Evolutionary conservation across 2,888 invertebrate species (phyloP), one percentile per base, ranked within the genome.

Genomic region (Clostera curtula): DNA sequence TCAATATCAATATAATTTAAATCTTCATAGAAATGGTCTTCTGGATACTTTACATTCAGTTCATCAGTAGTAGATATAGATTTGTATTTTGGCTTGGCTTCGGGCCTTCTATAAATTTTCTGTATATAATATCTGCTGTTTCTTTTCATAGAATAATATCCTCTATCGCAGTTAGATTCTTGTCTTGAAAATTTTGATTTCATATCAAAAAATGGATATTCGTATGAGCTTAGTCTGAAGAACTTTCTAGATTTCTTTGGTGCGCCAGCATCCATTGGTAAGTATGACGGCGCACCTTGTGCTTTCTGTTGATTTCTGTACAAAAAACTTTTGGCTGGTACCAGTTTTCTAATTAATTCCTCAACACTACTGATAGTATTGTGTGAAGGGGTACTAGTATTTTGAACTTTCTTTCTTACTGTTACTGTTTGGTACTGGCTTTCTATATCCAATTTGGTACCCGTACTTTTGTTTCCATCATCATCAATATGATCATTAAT

Each of bases 1-100:
- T 54, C 44, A 1, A 69, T 45, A 12, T 79, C 75, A 39, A 68
- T 71, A 17, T 80, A 79, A 40, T 70, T 72, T 1, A 82, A 43
- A 29, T 82, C 83, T 62, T 83, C 83, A 24, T 82, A 83, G 17
- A 82, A 68, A 47, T 83, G 83, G 20, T 83, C 83, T 25, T 80
- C 82, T 2, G 62, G 36, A 14, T 54, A 46, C 33, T 63, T 66
- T n/a, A 65, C 64, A 16, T 40, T 50, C 0, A 62, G 19, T 32
- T 74, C 72, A 31, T 76, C 72, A 8, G 66, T 36, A 6, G 62
- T 52, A 3, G 69, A 53, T 19, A 76, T 31, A 8, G 77, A 68
- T 45, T 68, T 79, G 29, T 75, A 76, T 49, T 75, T 79, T 1
- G 62, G 50, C 45, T 55, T 67, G 0, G 49, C 32, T 19, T 74